Evolutionary conservation across 2,797 vertebrate species (phyloP), one percentile per base, ranked within the genome.

Genomic region (Bryconaethiops microstoma): DNA sequence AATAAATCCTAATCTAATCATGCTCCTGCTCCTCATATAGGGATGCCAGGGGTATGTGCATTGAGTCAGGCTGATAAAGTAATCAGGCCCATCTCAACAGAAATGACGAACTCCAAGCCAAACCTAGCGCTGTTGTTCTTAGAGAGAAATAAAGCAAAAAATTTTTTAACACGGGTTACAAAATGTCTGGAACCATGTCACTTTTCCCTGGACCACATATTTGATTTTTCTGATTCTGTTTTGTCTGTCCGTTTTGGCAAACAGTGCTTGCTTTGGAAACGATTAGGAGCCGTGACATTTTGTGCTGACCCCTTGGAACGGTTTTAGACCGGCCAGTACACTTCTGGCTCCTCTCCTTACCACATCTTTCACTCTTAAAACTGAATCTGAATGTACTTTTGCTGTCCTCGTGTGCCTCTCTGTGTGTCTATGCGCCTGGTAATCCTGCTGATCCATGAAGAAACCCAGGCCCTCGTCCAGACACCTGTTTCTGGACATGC

Each of bases 401-500:
- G 5, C 69, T 54, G 69, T 29, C 50, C 50, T 55, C 19, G 25
- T 55, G 50, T 42, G 35, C 19, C 54, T 74, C 29, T 21, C 6
- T 54, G 48, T 54, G 21, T 54, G 48, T 54, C 69, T 29, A 71
- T 74, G 71, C 40, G 8, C 40, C 54, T 40, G 54, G 17, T 74
- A 40, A 42, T 59, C 29, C 16, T 59, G 9, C 54, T 59, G 50
- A 55, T 55, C 50, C 25, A n/a, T 25, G 21, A 14, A 69, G 63
- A 74, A 50, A 74, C 12, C 59, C 52, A 74, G 9, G 54, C 29
- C 17, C 17, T 60, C 39, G 52, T 55, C 72, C 50, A 55, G 57
- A 55, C 72, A 39, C 57, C 57, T 74, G 57, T 50, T 69, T 69
- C 67, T 65, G 63, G 63, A 40, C 75, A 65, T 40, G 17, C 63